Evolutionary conservation across 2,797 vertebrate genomes (phyloP).

Genomic region (Sebastes reedi): DNA sequence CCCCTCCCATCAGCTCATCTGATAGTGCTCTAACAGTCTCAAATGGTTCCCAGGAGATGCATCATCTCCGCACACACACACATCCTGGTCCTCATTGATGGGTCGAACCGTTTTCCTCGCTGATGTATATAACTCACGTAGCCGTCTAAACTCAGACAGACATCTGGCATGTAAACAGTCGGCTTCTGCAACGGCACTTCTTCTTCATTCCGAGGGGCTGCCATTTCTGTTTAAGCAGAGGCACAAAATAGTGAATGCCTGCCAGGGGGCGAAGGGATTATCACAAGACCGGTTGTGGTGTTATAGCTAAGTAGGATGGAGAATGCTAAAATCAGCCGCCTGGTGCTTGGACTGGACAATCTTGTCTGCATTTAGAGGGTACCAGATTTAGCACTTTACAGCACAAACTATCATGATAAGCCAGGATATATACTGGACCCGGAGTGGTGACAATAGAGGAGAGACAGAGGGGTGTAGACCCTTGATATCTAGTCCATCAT

Average conservation of each 20-base stretch:
- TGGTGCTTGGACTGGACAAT: slow-evolving; percentile 21
- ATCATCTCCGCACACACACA: slow-evolving; percentile 47
- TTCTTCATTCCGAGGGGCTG: slow-evolving; percentile 31
- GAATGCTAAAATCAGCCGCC: slow-evolving; percentile 44
- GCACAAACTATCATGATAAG: neutral
- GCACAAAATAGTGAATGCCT: slow-evolving; percentile 34
- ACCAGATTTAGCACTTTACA: slow-evolving; percentile 12
- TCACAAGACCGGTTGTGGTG: slow-evolving; percentile 45
- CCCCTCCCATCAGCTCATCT: slow-evolving; percentile 63
- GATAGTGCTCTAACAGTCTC: slow-evolving; percentile 70
- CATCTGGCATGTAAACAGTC: slow-evolving; percentile 52
- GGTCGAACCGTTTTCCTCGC: slow-evolving; percentile 34
- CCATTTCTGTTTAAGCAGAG: slow-evolving; percentile 44
- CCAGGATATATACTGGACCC: neutral
- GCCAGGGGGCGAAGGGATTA: slow-evolving; percentile 48
- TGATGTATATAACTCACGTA: slow-evolving; percentile 55
- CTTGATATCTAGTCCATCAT: slow-evolving; percentile 28
- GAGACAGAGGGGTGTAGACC: neutral
- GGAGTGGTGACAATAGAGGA: neutral
- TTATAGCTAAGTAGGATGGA: slow-evolving; percentile 42
- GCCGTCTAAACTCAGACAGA: slow-evolving; percentile 41
- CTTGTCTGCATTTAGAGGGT: slow-evolving; percentile 33
- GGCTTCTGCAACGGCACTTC: slow-evolving; percentile 5
- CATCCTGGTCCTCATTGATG: slow-evolving; percentile 43
- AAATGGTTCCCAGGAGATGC: slow-evolving; percentile 72